Conservation (phyloP, 2,113 vertebrate species). For the Chaetops frenatus region DNA sequence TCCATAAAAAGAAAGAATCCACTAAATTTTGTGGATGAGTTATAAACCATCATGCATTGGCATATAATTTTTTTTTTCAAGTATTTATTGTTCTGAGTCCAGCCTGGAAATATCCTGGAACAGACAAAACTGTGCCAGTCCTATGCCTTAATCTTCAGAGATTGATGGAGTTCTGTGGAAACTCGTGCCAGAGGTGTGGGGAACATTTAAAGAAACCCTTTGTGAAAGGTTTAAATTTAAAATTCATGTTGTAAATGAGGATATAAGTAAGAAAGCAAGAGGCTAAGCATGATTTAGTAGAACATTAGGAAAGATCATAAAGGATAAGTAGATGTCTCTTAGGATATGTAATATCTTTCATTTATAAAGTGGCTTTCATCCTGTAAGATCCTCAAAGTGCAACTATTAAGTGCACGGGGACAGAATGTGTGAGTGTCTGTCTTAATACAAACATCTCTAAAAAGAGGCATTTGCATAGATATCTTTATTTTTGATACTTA, state of each 20-base stretch:
- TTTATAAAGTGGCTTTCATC: conserved; percentile 24
- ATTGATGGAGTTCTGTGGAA: not conserved
- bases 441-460: not conserved
- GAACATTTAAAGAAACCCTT: not conserved
- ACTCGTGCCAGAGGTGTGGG: not conserved
- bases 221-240: not conserved
- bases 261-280: conserved; percentile 26
- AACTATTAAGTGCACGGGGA: not conserved
- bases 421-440: not conserved
- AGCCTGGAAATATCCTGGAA: not conserved
- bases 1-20: not conserved
- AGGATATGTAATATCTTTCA: not conserved
- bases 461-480: not conserved
- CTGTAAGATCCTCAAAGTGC: not conserved
- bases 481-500: not conserved
- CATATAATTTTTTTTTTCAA: not conserved
- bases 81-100: conserved; percentile 11
- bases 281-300: conserved; percentile 41
- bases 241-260: conserved; percentile 12
- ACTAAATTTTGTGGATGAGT: not conserved
- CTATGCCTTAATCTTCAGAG: not conserved
- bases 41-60: not conserved
- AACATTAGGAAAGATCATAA: conserved; percentile 27
- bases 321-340: conserved; percentile 44
- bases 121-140: not conserved